Evolutionary conservation across 2,113 vertebrate genomes (phyloP), one percentile per base, ranked within the genome.

Genomic region (Euleptes europaea): DNA sequence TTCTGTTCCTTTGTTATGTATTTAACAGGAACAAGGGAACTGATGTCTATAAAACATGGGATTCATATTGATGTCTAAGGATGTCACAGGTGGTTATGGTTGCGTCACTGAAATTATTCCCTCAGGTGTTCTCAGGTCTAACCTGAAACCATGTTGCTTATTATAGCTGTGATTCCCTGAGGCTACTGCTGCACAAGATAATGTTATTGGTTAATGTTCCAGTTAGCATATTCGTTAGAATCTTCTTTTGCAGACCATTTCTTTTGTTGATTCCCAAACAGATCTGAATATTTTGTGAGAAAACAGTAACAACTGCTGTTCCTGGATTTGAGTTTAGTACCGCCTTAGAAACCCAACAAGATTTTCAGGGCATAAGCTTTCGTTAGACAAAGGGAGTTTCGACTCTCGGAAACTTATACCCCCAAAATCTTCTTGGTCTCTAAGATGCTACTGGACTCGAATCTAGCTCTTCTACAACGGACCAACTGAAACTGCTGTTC

Each of bases 1-100:
- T 90, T 99, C 0, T 99, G 98, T 86, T 99, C 98, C 0, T 97
- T 99, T 83, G 85, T 98, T 88, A 99, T 99, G 98, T 98, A 98
- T 90, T 95, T 99, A 91, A 98, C 98, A 0, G 98, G 98, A 49
- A 98, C 99, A 72, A 97, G 98, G 85, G 97, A 99, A 88, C 92
- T 98, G 88, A 97, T 98, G 95, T 98, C 98, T 79, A 97, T 97
- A 92, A 98, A 99, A 93, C 97, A 98, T 26, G 98, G 98, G 23
- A 95, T 98, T 82, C 96, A 1, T 88, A 98, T 99, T 49, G 98
- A 99, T 74, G 97, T 99, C 9, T 99, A 96, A 96, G 66, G 69
- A 1, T 79, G 40, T 11, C 57, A 63, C 84, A 78, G 49, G 35
- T 47, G 35, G 14, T 82, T 63, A 73, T 74, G 13, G 70, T 65